Evolutionary conservation across 2,113 vertebrate species (phyloP), one percentile per base, ranked within the genome.

Genomic region (Mastomys coucha): DNA sequence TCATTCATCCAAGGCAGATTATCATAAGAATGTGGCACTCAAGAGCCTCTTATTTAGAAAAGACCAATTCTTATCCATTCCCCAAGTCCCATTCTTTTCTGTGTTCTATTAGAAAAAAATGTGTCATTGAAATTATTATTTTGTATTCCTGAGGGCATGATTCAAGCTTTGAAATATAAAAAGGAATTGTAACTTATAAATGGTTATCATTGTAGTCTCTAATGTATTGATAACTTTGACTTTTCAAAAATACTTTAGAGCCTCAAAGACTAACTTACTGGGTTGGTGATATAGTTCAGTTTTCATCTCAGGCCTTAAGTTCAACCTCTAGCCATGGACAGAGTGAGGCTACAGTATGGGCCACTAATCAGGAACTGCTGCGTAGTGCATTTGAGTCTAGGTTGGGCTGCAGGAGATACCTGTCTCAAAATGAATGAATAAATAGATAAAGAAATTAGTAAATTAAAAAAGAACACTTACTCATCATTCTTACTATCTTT

Each of bases 1-100:
- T 28, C 78, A 67, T 93, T 96, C 91, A 95, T 82, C 76, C 69
- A 91, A 26, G 85, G 63, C 36, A 88, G 39, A 96, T 96, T 95
- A 97, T n/a, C 91, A 84, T 95, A 93, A 90, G 87, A 97, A 96
- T 96, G 78, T 93, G 78, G 20, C 58, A 92, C 65, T 87, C 58
- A 87, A 97, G 91, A 91, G 91, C 26, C 84, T 97, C 77, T 88
- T 96, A 85, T 93, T 97, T 96, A 95, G 42, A 60, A 94, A 97
- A 96, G 84, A 93, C 84, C 80, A 95, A 92, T 96, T 96, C n/a
- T 91, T 93, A 95, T 56, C 63, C 75, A 91, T 58, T 97, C 69
- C 89, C 91, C 69, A 94, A 95, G n/a, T 70, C 6, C 73, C 82
- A 88, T 90, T 96, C 70, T 93, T 91, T 89, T 91, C 78, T 89